Evolutionary conservation across 2,888 invertebrate genomes (phyloP).

Genomic region (Anticlea derivata): DNA sequence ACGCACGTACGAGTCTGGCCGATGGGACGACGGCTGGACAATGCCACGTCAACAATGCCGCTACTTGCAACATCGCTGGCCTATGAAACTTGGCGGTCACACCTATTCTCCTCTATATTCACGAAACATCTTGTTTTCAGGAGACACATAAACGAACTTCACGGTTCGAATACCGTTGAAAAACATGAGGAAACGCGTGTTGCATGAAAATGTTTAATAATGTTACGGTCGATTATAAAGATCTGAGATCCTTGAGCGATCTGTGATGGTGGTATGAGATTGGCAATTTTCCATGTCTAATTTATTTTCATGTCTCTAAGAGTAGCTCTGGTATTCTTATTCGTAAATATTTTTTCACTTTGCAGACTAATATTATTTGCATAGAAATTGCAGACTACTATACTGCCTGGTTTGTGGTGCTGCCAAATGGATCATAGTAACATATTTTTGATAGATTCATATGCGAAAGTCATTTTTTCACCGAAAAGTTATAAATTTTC

Average conservation of each 20-base stretch:
- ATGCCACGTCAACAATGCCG: constrained; percentile 76
- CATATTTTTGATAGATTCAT: too few relatives aligned
- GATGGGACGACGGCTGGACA: constrained; percentile 73
- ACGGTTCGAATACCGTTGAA: constrained; percentile 43
- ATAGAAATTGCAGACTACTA: too few relatives aligned
- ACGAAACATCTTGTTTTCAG: constrained; percentile 59
- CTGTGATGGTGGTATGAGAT: not conserved
- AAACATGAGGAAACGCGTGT: constrained; percentile 39
- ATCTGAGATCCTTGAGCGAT: not conserved
- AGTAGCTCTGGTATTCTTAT: too few relatives aligned
- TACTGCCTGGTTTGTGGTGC: too few relatives aligned
- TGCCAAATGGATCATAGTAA: too few relatives aligned
- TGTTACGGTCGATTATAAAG: constrained; percentile 11
- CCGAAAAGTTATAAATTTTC: too few relatives aligned
- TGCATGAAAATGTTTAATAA: constrained; percentile 18
- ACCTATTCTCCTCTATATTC: constrained; percentile 59
- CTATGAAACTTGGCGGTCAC: constrained; percentile 72
- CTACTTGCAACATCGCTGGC: constrained; percentile 71
- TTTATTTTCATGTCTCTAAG: too few relatives aligned
- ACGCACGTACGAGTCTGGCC: constrained; percentile 76
- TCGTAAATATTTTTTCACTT: too few relatives aligned
- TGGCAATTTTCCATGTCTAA: not conserved
- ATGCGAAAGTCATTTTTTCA: too few relatives aligned
- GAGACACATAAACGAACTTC: constrained; percentile 46
- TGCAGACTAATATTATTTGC: too few relatives aligned